Base-by-base conservation (phyloP, 2,888 invertebrate genomes). In the Drosophila mercatorum region DNA sequence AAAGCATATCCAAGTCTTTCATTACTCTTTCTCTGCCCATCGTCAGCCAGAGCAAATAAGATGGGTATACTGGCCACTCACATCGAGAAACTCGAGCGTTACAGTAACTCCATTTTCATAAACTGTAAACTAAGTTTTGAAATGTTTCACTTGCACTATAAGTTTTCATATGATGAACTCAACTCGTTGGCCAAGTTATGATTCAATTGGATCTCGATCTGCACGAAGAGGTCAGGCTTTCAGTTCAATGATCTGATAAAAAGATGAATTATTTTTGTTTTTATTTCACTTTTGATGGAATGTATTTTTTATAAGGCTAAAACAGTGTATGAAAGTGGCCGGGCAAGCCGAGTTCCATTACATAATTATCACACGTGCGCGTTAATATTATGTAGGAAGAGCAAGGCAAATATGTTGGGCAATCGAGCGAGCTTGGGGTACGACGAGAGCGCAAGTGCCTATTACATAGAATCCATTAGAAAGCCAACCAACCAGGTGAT, bases 401-500 rank as follows among this genome's bases (percentile, higher is more conserved):
- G 57, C 60, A 64, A 68, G 69, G 58, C 68, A 77, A 83, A 79
- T 56, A 66, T 59, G 83, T 84, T 87, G 83, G 84, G 81, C 88
- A 84, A 89, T 63, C 34, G 68, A 67, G 71, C 60, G 7, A 34
- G 22, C 22, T 22, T 22, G 53, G 53, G 38, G 75, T 36, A 62
- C 68, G 55, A 58, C 68, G 55, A 58, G 64, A 62, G 58, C 62
- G 56, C 26, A 56, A 69, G 71, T 68, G 73, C 44, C 60, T 46
- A 75, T 81, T 81, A 66, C 74, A 89, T 88, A 86, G 85, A 86
- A 86, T 86, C 88, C 89, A 86, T 89, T 88, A 85, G 53, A 87
- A 88, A 87, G 84, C 38, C 34, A 56, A 55, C 61, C 34, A 56
- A 55, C 61, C 43, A 62, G 62, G 46, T 63, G 63, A 26, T 72